phyloP scores from a whole-genome alignment of 2,888 invertebrate species.

The Morpho helenor region DNA sequence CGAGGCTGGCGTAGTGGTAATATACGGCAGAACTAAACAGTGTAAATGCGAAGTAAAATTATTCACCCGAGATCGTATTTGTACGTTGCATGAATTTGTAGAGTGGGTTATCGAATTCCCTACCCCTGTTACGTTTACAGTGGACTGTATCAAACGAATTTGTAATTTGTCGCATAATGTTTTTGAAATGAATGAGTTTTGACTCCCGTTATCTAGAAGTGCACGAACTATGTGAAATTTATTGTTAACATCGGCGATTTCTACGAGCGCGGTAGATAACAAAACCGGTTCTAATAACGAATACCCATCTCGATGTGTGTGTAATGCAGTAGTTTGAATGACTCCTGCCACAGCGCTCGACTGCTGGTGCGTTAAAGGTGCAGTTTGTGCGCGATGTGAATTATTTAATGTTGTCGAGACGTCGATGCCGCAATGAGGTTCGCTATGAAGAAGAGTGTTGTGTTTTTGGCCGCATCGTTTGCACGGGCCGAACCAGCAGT shows the following conservation, averaged over 20 bases:
- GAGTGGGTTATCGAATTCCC: constrained; percentile 23
- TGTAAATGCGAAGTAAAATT: constrained; percentile 15
- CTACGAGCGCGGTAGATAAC: constrained; percentile 28
- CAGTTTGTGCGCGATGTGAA: too few relatives aligned
- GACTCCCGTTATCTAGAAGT: constrained; percentile 29
- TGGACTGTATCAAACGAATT: constrained; percentile 30
- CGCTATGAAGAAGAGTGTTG: constrained; percentile 17
- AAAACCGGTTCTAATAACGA: constrained; percentile 17
- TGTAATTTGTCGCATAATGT: constrained; percentile 24
- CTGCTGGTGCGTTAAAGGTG: too few relatives aligned
- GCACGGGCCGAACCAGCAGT: constrained; percentile 20
- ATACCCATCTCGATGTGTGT: too few relatives aligned
- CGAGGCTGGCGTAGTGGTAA: background rate
- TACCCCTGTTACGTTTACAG: constrained; percentile 26
- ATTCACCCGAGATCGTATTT: constrained; percentile 17
- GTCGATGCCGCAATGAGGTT: background rate
- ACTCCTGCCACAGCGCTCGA: too few relatives aligned
- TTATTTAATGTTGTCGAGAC: background rate
- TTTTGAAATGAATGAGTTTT: constrained; percentile 27
- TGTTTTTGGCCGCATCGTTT: constrained; percentile 21
- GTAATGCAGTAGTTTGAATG: too few relatives aligned
- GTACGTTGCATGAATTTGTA: constrained; percentile 22
- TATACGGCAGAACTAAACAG: constrained; percentile 26
- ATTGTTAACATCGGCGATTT: constrained; percentile 16
- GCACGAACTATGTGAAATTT: constrained; percentile 20